Evolutionary conservation across 2,113 vertebrate genomes (phyloP), one percentile per base, ranked within the genome.

Genomic region (Antechinus flavipes): DNA sequence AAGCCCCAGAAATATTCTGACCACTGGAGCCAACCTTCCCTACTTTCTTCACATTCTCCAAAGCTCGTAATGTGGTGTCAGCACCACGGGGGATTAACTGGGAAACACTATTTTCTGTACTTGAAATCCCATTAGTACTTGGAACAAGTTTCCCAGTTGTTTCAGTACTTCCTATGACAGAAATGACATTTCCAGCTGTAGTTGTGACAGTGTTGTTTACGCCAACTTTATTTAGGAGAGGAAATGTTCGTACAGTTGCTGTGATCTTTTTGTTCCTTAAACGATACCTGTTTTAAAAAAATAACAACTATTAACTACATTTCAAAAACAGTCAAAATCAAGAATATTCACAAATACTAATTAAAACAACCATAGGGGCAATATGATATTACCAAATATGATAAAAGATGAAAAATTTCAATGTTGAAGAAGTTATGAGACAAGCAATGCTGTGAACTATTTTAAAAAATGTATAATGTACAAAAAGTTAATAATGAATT

Each of bases 251-350:
- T 95, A 99, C 98, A 96, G 98, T 99, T 23, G 99, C 99, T 58
- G 98, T 98, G 98, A 99, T 99, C 98, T 99, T 99, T 98, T 99
- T 99, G 98, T 99, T 99, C 98, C 99, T 99, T 98, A 99, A 98
- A 97, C 99, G 98, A 10, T 99, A 99, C 96, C 99, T 99, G 89
- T 27, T 98, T 68, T 95, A 97, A 96, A 94, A 27, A 94, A 90
- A 61, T 91, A 96, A 92, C 47, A 93, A 23, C 19, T 23, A 23
- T 42, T 42, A 68, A 84, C n/a, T 23, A 84, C n/a, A 84, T 23
- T 42, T 84, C 5, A 84, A 84, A 84, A 84, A 42, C 68, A 42
- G 19, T 76, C 61, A 84, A 84, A 84, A 84, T 84, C 16, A 84
- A 16, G 22, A 84, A 84, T 84, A 84, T 84, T 84, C 16, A 84